phyloP scores from a whole-genome alignment of 92 coral and sea anemone genomes.

The Pocillopora grandis region DNA sequence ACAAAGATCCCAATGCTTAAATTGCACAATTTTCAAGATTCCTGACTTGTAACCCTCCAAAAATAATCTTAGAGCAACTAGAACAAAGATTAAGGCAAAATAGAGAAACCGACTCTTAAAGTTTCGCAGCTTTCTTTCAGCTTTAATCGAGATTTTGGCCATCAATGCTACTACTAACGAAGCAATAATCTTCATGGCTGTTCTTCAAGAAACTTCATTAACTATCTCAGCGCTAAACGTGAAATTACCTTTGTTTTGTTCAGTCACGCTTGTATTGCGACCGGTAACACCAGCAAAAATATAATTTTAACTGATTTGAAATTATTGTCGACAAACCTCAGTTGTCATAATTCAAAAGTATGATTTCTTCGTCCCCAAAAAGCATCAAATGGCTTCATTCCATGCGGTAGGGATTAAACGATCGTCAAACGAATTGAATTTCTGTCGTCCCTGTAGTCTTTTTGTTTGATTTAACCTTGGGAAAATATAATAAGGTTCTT shows the following conservation, averaged over 20 bases:
- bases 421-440: background rate
- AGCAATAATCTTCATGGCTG: background rate
- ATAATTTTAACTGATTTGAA: background rate
- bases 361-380: background rate
- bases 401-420: background rate
- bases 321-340: background rate
- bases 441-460: background rate
- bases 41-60: too few relatives aligned
- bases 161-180: too few relatives aligned
- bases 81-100: too few relatives aligned
- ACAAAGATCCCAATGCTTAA: too few relatives aligned
- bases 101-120: too few relatives aligned
- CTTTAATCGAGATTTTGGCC: too few relatives aligned
- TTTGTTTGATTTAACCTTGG: background rate
- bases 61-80: too few relatives aligned
- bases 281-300: conserved; percentile 1
- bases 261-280: background rate
- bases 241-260: background rate
- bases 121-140: too few relatives aligned
- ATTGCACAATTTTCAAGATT: too few relatives aligned
- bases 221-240: background rate
- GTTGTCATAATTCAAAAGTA: background rate
- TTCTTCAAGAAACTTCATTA: background rate
- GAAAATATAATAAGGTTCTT: too few relatives aligned
- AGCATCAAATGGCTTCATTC: background rate